Conservation (phyloP, 2,797 vertebrate genomes). For the Manis javanica region DNA sequence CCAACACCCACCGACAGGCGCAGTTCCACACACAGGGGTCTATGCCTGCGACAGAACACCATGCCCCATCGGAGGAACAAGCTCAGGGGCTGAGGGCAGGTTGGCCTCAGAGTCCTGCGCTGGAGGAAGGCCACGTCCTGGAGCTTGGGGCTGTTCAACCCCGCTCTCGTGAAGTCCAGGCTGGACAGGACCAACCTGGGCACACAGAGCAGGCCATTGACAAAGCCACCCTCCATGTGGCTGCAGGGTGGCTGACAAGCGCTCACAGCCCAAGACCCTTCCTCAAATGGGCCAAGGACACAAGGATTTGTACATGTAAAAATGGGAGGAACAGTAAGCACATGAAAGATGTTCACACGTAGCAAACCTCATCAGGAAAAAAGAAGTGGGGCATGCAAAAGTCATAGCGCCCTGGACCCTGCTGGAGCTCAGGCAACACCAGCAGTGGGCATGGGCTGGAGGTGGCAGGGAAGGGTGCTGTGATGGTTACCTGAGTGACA, state of each 20-base stretch:
- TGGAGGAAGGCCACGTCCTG: no score
- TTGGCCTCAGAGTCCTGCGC: no score
- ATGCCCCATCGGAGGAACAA: neutral
- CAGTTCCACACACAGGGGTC: neutral
- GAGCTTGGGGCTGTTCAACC: neutral
- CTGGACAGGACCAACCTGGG: neutral
- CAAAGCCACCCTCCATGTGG: no score
- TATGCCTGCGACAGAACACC: neutral
- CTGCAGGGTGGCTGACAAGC: accelerated
- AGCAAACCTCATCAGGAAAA: neutral
- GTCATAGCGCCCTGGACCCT: accelerated
- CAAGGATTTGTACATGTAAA: neutral
- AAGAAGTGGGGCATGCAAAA: no score
- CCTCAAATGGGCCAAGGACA: neutral
- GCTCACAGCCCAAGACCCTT: neutral
- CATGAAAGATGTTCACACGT: no score
- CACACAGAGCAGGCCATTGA: neutral
- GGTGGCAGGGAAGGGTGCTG: neutral
- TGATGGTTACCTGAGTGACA: accelerated
- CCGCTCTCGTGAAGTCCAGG: accelerated
- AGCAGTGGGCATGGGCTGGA: accelerated
- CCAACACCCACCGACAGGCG: accelerated
- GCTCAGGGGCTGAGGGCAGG: no score
- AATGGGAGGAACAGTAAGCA: accelerated
- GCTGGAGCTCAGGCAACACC: neutral